Evolutionary conservation across 2,113 vertebrate species (phyloP).

Genomic region (Lophius piscatorius): DNA sequence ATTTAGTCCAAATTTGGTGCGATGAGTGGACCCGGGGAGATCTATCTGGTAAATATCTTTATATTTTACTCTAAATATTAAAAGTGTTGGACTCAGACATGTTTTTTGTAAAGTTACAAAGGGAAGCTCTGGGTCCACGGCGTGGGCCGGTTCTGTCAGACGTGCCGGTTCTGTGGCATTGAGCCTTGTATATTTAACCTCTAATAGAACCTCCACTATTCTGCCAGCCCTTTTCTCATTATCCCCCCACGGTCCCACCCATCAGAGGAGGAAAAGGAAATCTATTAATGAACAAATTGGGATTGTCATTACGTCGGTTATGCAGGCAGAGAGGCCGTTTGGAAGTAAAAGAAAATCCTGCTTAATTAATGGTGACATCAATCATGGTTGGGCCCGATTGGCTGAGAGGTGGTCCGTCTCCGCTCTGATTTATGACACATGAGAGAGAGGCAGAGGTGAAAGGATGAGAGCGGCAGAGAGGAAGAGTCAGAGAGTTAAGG

Average conservation of each 20-base stretch:
- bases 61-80: too few species aligned
- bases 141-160: too few species aligned
- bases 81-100: too few species aligned
- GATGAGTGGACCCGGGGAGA: too few species aligned
- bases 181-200: too few species aligned
- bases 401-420: slow-evolving; percentile 56
- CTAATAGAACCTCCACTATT: slow-evolving; percentile 18
- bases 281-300: slow-evolving; percentile 55
- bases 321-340: slow-evolving; percentile 51
- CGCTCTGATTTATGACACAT: slow-evolving; percentile 51
- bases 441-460: slow-evolving; percentile 21
- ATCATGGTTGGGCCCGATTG: slow-evolving; percentile 57
- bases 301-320: slow-evolving; percentile 51
- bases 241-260: slow-evolving; percentile 16
- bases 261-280: slow-evolving; percentile 42
- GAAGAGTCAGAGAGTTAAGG: slow-evolving; percentile 9
- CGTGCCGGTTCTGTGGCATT: too few species aligned
- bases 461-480: slow-evolving; percentile 36
- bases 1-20: too few species aligned
- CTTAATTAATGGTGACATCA: slow-evolving; percentile 66
- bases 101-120: too few species aligned
- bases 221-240: slow-evolving; percentile 30
- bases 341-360: slow-evolving; percentile 66
- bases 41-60: too few species aligned
- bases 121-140: too few species aligned